Evolutionary conservation across 2,797 vertebrate species (phyloP), one percentile per base, ranked within the genome.

Genomic region (Sorex maritimensis): DNA sequence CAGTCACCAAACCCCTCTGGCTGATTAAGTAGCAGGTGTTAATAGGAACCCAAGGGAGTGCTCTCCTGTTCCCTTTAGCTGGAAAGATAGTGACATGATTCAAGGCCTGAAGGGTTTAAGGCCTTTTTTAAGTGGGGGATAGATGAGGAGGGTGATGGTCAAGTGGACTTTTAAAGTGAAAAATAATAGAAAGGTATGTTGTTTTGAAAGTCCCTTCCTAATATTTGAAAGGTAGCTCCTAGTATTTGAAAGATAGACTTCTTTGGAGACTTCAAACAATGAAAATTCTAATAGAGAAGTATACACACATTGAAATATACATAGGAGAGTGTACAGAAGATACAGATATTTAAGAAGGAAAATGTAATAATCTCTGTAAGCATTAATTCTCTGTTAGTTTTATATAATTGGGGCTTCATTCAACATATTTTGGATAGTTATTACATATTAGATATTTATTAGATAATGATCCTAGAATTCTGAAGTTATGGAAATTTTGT

Each of bases 41-140:
- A 97, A 97, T 97, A 96, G 95, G 96, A 95, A 91, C 97, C 95
- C 97, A 96, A 73, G 96, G 82, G 92, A 77, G 61, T 46, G 89
- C 38, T 55, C n/a, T 6, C 2, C 2, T 4, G 1, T 81, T 96
- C 24, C 28, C 82, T 92, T 92, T 84, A 95, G 83, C 84, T 73
- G 90, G 95, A 92, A 83, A 49, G 93, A 92, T 93, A 94, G 94
- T 96, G 94, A 96, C 95, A 97, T 94, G 92, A 96, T 95, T 95
- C 95, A 95, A 93, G 84, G 93, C 95, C 96, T 96, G 94, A 83
- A 95, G 97, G 96, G 84, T 92, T 94, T 90, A 65, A 58, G 71
- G 68, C 4, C 46, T 38, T 93, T 92, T 91, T 65, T 92, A 77
- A 92, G 81, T 52, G 49, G 63, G 67, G 71, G 78, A 21, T 44